A percentile compares a stretch with the other conserved stretches of the same genome.
Evolutionary conservation across 1,140 invertebrate genomes (phyloP).

Genomic region (Lepidostoma basale): DNA sequence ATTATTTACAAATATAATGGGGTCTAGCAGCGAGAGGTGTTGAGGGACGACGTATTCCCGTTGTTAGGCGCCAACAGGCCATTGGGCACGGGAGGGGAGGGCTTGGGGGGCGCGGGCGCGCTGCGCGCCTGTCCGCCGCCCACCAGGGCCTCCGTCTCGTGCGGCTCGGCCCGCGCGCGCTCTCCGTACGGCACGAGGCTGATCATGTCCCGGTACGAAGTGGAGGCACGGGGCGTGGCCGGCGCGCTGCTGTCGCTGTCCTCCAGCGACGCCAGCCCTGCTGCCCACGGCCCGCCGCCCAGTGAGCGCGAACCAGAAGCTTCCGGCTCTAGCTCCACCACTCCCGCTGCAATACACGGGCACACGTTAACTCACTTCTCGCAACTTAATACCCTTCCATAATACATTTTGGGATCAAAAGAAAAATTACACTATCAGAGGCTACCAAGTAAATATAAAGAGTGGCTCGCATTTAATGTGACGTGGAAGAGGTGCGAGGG

Average conservation of each 20-base stretch:
- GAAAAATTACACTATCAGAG: no score
- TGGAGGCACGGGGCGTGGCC: slow-evolving; percentile 1
- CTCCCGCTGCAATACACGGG: slow-evolving; percentile 13
- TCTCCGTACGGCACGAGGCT: slow-evolving; percentile 29
- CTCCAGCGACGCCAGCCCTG: neutral
- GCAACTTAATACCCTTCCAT: neutral
- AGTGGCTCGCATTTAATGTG: no score
- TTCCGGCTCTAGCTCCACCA: slow-evolving; percentile 29
- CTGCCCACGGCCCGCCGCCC: neutral
- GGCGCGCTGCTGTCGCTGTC: slow-evolving; percentile 31
- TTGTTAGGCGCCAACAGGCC: slow-evolving; percentile 38
- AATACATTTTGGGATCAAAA: neutral
- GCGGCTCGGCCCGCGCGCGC: slow-evolving; percentile 29
- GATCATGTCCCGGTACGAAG: slow-evolving; percentile 36
- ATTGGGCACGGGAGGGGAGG: slow-evolving; percentile 23
- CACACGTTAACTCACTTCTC: neutral
- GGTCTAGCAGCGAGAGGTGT: slow-evolving; percentile 34
- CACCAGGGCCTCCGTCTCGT: slow-evolving; percentile 41
- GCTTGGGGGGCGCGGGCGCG: neutral
- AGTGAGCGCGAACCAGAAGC: neutral
- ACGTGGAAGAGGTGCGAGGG: no score
- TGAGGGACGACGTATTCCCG: slow-evolving; percentile 38
- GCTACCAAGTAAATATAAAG: no score
- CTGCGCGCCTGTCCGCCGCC: neutral
- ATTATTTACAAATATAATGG: slow-evolving; percentile 4